Percentiles rank a stretch among this genome's conserved stretches.
phyloP scores from a whole-genome alignment of 1,140 invertebrate genomes.

The Brachionus calyciflorus region DNA sequence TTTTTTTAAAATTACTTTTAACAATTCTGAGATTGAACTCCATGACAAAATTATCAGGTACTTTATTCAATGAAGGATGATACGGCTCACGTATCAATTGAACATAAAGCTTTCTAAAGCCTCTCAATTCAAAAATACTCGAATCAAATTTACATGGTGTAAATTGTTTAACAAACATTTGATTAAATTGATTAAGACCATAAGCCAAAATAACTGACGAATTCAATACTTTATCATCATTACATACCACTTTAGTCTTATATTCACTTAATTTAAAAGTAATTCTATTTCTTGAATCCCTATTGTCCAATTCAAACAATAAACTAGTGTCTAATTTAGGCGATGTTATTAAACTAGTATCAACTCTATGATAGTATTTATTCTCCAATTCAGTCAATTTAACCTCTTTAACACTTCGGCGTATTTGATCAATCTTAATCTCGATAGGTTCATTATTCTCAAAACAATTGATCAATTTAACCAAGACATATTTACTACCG shows the following conservation, averaged over 20 bases:
- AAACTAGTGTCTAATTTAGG: not conserved
- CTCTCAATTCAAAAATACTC: not conserved
- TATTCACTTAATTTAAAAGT: conserved; percentile 17
- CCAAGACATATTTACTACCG: not conserved
- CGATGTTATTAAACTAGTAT: conserved; percentile 15
- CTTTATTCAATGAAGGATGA: not conserved
- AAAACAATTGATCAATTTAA: conserved; percentile 35
- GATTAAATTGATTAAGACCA: conserved; percentile 12
- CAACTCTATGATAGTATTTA: conserved; percentile 13
- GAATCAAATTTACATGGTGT: conserved; percentile 2
- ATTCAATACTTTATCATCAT: not conserved
- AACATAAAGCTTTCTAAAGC: conserved; percentile 26
- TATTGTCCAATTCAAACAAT: not conserved
- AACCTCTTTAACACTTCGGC: not conserved
- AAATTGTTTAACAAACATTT: conserved; percentile 41
- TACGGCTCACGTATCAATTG: not conserved
- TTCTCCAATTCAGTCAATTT: not conserved
- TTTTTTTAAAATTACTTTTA: conserved; percentile 16
- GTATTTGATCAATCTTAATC: not conserved
- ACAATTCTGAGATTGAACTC: conserved; percentile 16
- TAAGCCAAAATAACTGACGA: not conserved
- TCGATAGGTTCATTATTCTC: conserved; percentile 44
- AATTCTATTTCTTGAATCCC: not conserved
- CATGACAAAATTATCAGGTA: conserved; percentile 32
- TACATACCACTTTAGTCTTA: not conserved